Base-by-base conservation (phyloP, 1,140 invertebrate genomes). In the Helicoverpa armigera region DNA sequence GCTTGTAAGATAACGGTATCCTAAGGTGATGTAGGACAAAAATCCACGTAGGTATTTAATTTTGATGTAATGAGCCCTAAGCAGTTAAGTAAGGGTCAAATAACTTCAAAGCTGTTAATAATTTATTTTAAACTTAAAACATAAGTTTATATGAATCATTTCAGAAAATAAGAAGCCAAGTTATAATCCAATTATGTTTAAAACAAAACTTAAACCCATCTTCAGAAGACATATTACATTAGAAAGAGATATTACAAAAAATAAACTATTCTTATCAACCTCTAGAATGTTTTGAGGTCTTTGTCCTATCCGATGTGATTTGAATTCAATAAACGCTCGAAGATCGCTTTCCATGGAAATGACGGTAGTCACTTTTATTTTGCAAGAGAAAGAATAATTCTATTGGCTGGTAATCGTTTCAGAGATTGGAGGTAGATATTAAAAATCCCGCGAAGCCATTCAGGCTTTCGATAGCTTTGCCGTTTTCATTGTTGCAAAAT, bases 271-370 rank as follows among this genome's bases (percentile, higher is more conserved):
- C 69, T 74, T 78, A 65, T 13, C 35, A 82, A 75, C 48, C 31
- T 74, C 29, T 29, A 53, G 54, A 48, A 73, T 79, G 78, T 67
- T 65, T 29, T 74, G 58, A 82, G 72, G 70, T 80, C 76, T 87
- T 89, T 87, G 85, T 85, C 84, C 83, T 82, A 70, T 77, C 74
- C 83, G 75, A 82, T 87, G 87, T 87, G 88, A 90, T 90, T 88
- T 86, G 87, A 90, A 91, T 90, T 86, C 88, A 91, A 91, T 91
- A 90, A 91, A 82, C 87, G 85, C 74, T 70, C 83, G 81, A 84
- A 72, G 83, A 88, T 89, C 90, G 85, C 83, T 92, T 92, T 90
- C 87, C 86, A 92, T 92, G 89, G 89, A 90, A 91, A 92, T 91
- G 89, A 90, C 90, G 86, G 75, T 81, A 85, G 79, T 82, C 81